Percentiles rank a stretch among this genome's conserved stretches.
Evolutionary conservation across 2,888 invertebrate species (phyloP).

Genomic region (Hydraecia micacea): DNA sequence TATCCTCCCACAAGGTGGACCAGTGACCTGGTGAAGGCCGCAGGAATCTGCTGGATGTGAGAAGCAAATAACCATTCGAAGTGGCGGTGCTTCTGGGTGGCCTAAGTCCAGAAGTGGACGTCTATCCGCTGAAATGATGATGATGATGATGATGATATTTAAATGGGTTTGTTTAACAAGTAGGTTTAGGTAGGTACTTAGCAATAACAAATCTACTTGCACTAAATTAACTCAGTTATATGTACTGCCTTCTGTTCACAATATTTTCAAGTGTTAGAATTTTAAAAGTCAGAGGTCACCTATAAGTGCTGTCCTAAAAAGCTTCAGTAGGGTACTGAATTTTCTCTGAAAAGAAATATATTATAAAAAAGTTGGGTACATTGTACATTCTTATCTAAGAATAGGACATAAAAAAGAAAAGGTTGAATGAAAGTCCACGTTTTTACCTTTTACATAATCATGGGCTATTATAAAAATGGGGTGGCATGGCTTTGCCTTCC

Average conservation of each 20-base stretch:
- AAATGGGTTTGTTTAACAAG: neutral
- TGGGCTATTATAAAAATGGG: too few species aligned
- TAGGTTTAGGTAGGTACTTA: too few species aligned
- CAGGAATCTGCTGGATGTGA: too few species aligned
- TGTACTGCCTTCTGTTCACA: neutral
- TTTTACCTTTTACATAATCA: neutral
- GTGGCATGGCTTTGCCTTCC: too few species aligned
- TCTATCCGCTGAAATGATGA: too few species aligned
- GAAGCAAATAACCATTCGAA: too few species aligned
- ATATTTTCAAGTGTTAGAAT: neutral
- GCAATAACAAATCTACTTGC: neutral
- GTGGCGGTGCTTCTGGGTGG: too few species aligned
- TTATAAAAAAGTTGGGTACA: neutral
- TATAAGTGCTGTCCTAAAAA: neutral
- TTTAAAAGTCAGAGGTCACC: slow-evolving; percentile 8
- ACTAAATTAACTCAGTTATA: neutral
- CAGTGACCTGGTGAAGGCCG: too few species aligned
- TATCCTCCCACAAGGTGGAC: too few species aligned
- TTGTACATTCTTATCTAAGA: too few species aligned
- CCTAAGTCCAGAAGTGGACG: too few species aligned
- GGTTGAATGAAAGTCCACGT: neutral
- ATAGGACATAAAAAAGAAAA: neutral
- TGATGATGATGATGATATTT: too few species aligned
- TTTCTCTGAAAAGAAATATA: neutral
- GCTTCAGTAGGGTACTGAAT: neutral